Base-by-base conservation (phyloP, 2,113 vertebrate species). In the Larimichthys crocea region DNA sequence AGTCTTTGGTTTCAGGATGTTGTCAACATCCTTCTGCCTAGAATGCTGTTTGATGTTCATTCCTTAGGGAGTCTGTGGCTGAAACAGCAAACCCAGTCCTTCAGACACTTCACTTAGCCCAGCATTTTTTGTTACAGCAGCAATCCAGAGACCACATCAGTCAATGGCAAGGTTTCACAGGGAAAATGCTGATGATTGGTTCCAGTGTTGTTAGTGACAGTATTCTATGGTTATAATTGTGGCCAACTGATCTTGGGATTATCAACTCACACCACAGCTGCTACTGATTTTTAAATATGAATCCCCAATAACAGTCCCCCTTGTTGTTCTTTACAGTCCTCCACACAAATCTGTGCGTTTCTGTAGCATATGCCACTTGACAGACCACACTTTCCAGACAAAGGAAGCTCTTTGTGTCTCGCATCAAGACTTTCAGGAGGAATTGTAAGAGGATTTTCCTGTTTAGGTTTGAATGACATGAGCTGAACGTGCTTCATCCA, bases 1-100 rank as follows among this genome's bases (percentile, higher is more conserved):
- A 69, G 88, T 86, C 82, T 93, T 89, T 89, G 81, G 87, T 91
- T 89, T 91, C 83, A 91, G 92, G 86, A 86, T 88, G 86, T 77
- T 84, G 81, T 88, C 88, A 76, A 87, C 82, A 82, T 71, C 59
- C 88, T 82, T 82, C 83, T 92, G 88, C 81, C 88, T 74, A 79
- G 79, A 79, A 92, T 91, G 87, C 79, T 83, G 79, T 91, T 93
- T 88, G 87, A 92, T 88, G 89, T 81, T 90, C 63, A 56, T 69
- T 90, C 90, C 90, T 65, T 9, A 65, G 90, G 89, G 87, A 89
- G 31, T 42, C 29, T 80, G 68, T 83, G 84, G 84, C 86, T 92
- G 85, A 91, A 88, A 88, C 82, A 88, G 86, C 83, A 85, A 85
- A 91, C 65, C 59, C 67, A 40, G 72, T 79, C 60, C 81, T 76